Evolutionary conservation across 2,113 vertebrate genomes (phyloP).

Genomic region (Furnarius figulus): DNA sequence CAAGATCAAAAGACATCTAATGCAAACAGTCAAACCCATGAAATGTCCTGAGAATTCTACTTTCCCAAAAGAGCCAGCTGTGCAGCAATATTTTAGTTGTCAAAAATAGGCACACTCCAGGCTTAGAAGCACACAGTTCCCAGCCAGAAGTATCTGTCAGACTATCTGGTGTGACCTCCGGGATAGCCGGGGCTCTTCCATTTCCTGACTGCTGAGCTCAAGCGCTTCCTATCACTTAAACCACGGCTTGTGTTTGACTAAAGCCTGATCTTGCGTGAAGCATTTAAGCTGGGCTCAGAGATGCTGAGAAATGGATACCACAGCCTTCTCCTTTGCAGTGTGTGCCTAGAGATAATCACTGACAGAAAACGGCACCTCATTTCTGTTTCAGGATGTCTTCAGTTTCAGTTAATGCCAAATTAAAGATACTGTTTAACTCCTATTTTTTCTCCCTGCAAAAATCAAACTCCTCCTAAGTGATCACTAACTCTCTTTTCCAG

Average conservation of each 20-base stretch:
- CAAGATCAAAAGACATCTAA: neutral
- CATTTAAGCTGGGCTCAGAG: neutral
- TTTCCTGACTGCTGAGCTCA: neutral
- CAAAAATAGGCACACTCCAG: neutral
- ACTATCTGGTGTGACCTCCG: neutral
- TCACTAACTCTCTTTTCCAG: neutral
- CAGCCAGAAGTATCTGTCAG: conserved; percentile 12
- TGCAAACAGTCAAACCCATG: neutral
- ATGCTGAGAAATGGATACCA: accelerated
- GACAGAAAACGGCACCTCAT: neutral
- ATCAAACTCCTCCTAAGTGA: neutral
- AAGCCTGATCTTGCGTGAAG: neutral
- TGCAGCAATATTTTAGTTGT: neutral
- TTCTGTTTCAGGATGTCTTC: neutral
- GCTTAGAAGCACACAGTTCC: neutral
- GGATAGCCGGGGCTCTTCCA: neutral
- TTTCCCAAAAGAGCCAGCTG: neutral
- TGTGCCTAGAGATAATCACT: neutral
- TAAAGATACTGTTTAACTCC: neutral
- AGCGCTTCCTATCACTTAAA: neutral
- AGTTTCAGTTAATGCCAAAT: neutral
- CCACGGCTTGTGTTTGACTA: neutral
- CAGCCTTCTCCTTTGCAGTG: neutral
- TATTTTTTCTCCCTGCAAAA: neutral
- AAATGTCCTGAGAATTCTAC: neutral